These are phyloP conservation scores for Felis catus DNA, from an alignment of 2,113 vertebrate genomes.

Conservation along the genomic window DNA sequence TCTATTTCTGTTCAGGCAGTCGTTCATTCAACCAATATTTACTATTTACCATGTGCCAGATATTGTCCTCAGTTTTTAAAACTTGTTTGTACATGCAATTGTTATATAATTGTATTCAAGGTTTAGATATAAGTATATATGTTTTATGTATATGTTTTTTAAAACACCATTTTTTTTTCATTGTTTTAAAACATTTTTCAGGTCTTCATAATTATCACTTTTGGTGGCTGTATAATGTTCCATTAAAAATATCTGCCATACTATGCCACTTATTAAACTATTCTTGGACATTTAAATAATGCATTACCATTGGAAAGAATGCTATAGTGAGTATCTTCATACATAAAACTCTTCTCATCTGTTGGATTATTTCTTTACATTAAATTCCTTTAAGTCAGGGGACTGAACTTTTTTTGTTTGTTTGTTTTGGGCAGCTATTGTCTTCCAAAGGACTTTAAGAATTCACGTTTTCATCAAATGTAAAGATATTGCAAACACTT, in stretches of 20 bases:
- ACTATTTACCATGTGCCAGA: not conserved
- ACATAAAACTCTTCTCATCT: not conserved
- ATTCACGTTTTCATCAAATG: not conserved
- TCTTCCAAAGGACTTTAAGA: not conserved
- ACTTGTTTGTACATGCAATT: not conserved
- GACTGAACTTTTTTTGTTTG: not conserved
- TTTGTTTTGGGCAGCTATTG: not conserved
- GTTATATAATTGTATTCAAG: not conserved
- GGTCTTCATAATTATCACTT: slow-evolving; percentile 10
- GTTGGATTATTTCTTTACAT: not conserved
- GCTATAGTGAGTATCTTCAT: not conserved
- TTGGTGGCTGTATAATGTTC: not conserved
- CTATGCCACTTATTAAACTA: not conserved
- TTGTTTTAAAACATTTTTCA: not conserved
- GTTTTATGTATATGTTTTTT: too few species aligned
- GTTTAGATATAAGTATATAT: not conserved
- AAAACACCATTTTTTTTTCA: not conserved
- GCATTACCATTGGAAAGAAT: not conserved
- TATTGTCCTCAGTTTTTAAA: not conserved
- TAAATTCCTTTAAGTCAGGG: not conserved
- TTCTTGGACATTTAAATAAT: not conserved
- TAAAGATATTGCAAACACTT: not conserved
- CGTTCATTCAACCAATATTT: not conserved
- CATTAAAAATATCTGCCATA: not conserved
- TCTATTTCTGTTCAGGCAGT: not conserved